These are phyloP conservation scores for Piprites chloris DNA, from an alignment of 2,113 vertebrate genomes.

Conservation along the genomic window DNA sequence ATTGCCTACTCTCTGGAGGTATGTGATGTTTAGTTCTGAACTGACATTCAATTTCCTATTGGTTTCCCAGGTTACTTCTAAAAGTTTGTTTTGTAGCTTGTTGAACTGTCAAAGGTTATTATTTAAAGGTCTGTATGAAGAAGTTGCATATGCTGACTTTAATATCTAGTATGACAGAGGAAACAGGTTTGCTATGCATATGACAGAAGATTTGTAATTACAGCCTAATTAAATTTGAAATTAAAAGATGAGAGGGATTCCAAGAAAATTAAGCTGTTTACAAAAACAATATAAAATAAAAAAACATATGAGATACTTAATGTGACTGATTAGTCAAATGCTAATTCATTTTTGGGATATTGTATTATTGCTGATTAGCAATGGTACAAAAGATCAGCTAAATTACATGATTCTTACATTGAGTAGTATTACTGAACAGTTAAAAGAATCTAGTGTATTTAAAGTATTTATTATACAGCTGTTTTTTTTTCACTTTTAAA, in stretches of 20 bases:
- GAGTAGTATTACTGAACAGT: neutral
- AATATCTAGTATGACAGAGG: neutral
- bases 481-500: neutral
- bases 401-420: neutral
- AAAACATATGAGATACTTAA: neutral
- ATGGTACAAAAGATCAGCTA: neutral
- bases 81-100: neutral
- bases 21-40: neutral
- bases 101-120: neutral
- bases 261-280: constrained; percentile 41
- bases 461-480: neutral
- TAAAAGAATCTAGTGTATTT: neutral
- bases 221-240: neutral
- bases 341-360: neutral
- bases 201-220: neutral
- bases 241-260: neutral
- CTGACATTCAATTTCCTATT: neutral
- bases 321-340: neutral
- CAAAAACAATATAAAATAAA: neutral
- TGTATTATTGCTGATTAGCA: neutral
- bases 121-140: neutral
- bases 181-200: neutral
- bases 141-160: neutral
- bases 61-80: neutral
- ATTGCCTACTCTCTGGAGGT: neutral